Conservation (phyloP, 2,888 invertebrate species). For the Mesoligia furuncula region DNA sequence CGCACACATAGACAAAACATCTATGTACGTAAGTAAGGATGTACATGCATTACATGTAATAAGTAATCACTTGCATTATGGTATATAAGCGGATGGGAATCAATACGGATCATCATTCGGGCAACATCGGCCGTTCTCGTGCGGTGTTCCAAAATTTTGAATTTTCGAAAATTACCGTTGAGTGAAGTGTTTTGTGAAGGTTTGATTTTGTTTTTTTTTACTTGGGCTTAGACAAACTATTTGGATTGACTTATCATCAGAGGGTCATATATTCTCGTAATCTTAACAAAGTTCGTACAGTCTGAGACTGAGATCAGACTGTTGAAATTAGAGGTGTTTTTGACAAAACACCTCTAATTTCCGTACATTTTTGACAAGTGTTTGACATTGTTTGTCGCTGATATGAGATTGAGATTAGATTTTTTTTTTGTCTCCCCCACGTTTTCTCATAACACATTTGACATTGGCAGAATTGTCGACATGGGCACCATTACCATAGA, state of each 20-base stretch:
- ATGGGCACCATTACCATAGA: too few species aligned
- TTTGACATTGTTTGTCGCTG: too few species aligned
- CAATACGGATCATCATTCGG: constrained; percentile 65
- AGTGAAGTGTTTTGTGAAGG: constrained; percentile 55
- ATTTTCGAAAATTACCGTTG: constrained; percentile 36
- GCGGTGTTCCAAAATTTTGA: constrained; percentile 54
- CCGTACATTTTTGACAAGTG: too few species aligned
- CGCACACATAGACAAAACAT: constrained; percentile 46
- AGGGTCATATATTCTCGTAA: too few species aligned
- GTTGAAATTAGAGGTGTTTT: too few species aligned
- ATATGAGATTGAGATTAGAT: too few species aligned
- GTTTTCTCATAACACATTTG: too few species aligned
- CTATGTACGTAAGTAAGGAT: constrained; percentile 43
- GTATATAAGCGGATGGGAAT: constrained; percentile 65
- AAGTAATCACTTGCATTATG: constrained; percentile 63
- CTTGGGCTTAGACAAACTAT: neutral
- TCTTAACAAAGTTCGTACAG: too few species aligned
- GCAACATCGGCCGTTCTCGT: constrained; percentile 58
- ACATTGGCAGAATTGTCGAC: too few species aligned
- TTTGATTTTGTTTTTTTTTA: constrained; percentile 33
- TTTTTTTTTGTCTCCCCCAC: too few species aligned
- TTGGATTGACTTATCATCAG: neutral
- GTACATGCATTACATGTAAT: constrained; percentile 58
- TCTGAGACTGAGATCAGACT: too few species aligned
- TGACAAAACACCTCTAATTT: too few species aligned